Evolutionary conservation across 2,888 invertebrate species (phyloP).

Genomic region (Biston betularia): DNA sequence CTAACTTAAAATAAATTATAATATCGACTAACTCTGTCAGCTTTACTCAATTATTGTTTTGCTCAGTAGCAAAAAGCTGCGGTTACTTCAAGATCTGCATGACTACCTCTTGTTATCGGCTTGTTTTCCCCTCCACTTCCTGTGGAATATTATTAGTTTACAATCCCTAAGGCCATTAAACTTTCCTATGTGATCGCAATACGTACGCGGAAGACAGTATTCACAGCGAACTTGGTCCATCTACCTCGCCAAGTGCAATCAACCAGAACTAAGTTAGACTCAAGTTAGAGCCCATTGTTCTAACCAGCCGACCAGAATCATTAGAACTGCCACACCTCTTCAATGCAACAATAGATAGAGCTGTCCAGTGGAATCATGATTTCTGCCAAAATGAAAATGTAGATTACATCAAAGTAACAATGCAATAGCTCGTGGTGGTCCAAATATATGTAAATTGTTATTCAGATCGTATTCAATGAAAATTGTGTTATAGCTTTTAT

Average conservation of each 20-base stretch:
- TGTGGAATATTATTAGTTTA: conserved; percentile 12
- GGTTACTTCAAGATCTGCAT: conserved; percentile 22
- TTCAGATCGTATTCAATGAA: conserved; percentile 30
- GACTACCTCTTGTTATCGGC: conserved; percentile 9
- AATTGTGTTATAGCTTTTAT: background rate
- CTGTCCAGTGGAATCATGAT: conserved; percentile 26
- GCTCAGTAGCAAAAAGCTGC: background rate
- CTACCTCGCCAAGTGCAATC: conserved; percentile 78
- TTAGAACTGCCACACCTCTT: conserved; percentile 49
- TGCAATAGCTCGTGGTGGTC: conserved; percentile 36
- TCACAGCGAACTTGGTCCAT: conserved; percentile 61
- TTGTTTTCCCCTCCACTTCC: conserved; percentile 27
- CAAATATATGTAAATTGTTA: conserved; percentile 4
- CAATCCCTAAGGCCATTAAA: conserved; percentile 55
- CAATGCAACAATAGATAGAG: conserved; percentile 31
- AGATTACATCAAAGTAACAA: conserved; percentile 9
- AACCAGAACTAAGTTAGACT: conserved; percentile 65
- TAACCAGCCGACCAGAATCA: conserved; percentile 48
- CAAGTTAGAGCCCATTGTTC: conserved; percentile 67
- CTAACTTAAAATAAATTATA: background rate
- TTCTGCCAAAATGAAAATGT: conserved; percentile 21
- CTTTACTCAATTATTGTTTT: background rate
- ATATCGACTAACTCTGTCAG: background rate
- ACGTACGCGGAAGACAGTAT: conserved; percentile 49
- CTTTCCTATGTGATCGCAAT: conserved; percentile 47